These are phyloP conservation scores for Rhinatrema bivittatum DNA, from an alignment of 2,797 vertebrate genomes.

Conservation along the genomic window DNA sequence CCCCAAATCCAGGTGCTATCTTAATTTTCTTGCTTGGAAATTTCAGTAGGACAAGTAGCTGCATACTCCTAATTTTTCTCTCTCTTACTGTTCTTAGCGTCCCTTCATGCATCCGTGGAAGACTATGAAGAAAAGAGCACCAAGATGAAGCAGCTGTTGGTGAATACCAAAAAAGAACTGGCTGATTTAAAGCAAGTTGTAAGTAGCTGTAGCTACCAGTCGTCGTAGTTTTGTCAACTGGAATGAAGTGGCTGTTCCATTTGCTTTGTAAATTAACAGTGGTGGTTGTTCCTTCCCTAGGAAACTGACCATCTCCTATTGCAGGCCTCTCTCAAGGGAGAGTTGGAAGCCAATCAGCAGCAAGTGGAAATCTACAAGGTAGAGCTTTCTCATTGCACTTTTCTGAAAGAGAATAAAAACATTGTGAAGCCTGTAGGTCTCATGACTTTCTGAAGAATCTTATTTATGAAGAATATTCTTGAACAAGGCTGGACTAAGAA, in stretches of 20 bases:
- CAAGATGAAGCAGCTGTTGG: slow-evolving; percentile 88
- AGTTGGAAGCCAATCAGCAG: slow-evolving; percentile 87
- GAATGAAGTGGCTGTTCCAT: too few species aligned
- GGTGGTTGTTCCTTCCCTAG: too few species aligned
- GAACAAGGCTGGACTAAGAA: too few species aligned
- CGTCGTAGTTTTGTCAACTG: too few species aligned
- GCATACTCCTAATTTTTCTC: too few species aligned
- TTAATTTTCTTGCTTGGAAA: too few species aligned
- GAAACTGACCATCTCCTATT: slow-evolving; percentile 74
- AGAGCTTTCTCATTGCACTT: slow-evolving; percentile 30
- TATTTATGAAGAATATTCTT: not conserved
- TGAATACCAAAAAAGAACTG: slow-evolving; percentile 92
- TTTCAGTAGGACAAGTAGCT: too few species aligned
- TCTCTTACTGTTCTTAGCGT: slow-evolving; percentile 55
- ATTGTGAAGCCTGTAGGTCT: too few species aligned
- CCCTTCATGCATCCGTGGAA: slow-evolving; percentile 72
- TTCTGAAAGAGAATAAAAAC: too few species aligned
- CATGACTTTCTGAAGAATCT: not conserved
- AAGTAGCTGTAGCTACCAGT: slow-evolving; percentile 31
- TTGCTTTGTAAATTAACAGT: too few species aligned
- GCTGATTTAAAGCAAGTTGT: slow-evolving; percentile 84
- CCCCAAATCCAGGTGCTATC: too few species aligned
- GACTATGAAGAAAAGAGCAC: slow-evolving; percentile 77
- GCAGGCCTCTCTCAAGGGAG: slow-evolving; percentile 79
- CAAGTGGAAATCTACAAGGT: slow-evolving; percentile 88